Evolutionary conservation across 2,113 vertebrate genomes (phyloP), one percentile per base, ranked within the genome.

Genomic region (Neotragus pygmaeus): DNA sequence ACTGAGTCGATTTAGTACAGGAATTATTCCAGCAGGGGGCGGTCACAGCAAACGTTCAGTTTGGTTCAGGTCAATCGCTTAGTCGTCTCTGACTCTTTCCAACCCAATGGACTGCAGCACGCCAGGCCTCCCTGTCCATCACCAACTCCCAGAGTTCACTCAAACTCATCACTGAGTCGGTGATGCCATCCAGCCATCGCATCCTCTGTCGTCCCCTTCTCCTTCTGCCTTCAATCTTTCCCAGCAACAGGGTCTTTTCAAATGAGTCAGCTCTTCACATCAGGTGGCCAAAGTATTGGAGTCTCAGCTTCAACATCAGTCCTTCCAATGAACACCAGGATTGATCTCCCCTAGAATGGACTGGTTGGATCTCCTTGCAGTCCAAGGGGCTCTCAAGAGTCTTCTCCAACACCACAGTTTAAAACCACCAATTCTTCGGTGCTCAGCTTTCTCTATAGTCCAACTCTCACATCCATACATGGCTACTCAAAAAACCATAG

Each of bases 81-180:
- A 39, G 19, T 6, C 10, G 0, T 23, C 19, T 39, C n/a, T 39
- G 66, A 39, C 64, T 70, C 19, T 66, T 19, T 2, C 8, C 66
- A 70, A 12, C 66, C 19, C 19, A 19, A 70, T 12, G n/a, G n/a
- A 11, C n/a, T 70, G n/a, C 64, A 70, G n/a, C 64, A 11, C 0
- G 2, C 64, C 64, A 70, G 17, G n/a, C 64, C n/a, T 2, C 2
- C 64, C 64, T 36, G 64, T 21, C 0, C 64, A 21, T 70, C n/a
- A 0, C 64, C 9, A 0, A 70, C 64, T 70, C n/a, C 64, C n/a
- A 12, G 64, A 36, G 64, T 6, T 70, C 12, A 12, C 64, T 36
- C n/a, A 70, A 6, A 36, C 64, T 70, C n/a, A 70, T 70, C n/a
- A 70, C 23, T 21, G 5, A 36, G 6, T 70, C 0, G 0, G 4